Percentiles rank a stretch among this genome's conserved stretches.
phyloP scores from a whole-genome alignment of 2,797 vertebrate species.

The Ibycter americanus region DNA sequence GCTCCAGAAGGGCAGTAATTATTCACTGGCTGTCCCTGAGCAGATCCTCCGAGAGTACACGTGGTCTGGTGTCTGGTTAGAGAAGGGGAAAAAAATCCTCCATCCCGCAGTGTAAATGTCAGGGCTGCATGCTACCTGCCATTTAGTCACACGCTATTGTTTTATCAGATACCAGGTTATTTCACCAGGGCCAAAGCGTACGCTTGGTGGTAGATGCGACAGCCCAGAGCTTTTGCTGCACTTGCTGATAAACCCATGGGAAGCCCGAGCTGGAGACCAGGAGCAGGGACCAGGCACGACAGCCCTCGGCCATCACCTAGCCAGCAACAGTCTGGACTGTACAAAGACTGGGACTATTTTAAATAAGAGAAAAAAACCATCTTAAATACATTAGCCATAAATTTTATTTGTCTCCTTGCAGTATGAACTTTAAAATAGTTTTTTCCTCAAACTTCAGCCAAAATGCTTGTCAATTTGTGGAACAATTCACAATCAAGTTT shows the following conservation, averaged over 20 bases:
- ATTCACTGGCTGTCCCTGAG: not conserved
- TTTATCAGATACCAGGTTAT: not conserved
- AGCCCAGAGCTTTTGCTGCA: not conserved
- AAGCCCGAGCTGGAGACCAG: accelerated
- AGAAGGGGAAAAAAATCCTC: not conserved
- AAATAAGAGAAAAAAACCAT: not conserved
- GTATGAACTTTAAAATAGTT: not conserved
- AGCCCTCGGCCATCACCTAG: not conserved
- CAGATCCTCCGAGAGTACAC: not conserved
- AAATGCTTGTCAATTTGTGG: not conserved
- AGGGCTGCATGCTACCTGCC: not conserved
- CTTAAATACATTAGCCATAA: not conserved
- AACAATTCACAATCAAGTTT: not conserved
- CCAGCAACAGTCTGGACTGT: not conserved
- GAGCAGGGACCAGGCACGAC: not conserved
- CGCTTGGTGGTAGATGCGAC: not conserved
- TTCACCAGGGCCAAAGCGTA: not conserved
- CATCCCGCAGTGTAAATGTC: not conserved
- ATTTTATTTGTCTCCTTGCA: no score
- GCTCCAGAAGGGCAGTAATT: not conserved
- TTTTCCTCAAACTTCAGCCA: not conserved
- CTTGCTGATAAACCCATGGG: not conserved
- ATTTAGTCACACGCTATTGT: not conserved
- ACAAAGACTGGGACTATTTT: not conserved
- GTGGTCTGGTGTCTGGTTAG: not conserved